A percentile compares a stretch with the other conserved stretches of the same genome.
These are phyloP conservation scores for Parasteatoda tepidariorum DNA, from an alignment of 1,140 invertebrate species.

Conservation along the genomic window DNA sequence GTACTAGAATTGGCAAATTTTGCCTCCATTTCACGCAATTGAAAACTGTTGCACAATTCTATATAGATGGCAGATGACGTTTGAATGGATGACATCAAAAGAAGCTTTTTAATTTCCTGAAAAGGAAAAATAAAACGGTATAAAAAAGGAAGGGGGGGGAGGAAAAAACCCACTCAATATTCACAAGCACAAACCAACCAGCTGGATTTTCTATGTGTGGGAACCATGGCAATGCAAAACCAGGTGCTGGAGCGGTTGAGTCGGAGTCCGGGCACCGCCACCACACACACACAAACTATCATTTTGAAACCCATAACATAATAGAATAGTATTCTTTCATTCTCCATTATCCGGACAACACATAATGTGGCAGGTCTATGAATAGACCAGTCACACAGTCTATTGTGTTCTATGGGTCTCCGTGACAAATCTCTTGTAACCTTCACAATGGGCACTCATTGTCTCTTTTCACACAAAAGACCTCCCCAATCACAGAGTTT, in stretches of 20 bases:
- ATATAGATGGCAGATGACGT: background rate
- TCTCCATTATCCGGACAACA: conserved; percentile 49
- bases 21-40: background rate
- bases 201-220: conserved; percentile 28
- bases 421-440: conserved; percentile 51
- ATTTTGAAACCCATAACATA: conserved; percentile 23
- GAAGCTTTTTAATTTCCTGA: background rate
- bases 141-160: background rate
- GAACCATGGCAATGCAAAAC: conserved; percentile 21
- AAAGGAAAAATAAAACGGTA: background rate
- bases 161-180: background rate
- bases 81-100: too few species aligned
- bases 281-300: background rate
- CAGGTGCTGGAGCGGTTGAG: conserved; percentile 28
- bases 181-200: background rate
- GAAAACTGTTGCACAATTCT: background rate
- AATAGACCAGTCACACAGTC: conserved; percentile 44
- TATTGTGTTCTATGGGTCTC: conserved; percentile 42
- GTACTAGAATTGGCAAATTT: background rate
- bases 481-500: conserved; percentile 53
- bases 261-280: too few species aligned
- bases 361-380: conserved; percentile 51
- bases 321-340: conserved; percentile 50
- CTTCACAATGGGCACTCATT: conserved; percentile 31
- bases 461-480: conserved; percentile 20